These are phyloP conservation scores for Pterostichus niger DNA, from an alignment of 2,888 invertebrate species.

Conservation along the genomic window DNA sequence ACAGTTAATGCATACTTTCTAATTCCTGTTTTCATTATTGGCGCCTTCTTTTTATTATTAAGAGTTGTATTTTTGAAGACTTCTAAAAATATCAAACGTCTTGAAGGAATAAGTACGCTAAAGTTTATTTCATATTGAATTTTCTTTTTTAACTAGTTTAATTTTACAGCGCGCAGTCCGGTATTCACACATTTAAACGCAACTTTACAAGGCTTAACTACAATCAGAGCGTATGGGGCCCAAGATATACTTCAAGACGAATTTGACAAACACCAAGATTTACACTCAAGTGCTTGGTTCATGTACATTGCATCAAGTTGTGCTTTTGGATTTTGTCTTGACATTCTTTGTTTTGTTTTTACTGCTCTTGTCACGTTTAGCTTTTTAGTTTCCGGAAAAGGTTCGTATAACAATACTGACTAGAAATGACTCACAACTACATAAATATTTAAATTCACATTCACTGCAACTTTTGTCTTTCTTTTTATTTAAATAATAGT, in stretches of 20 bases:
- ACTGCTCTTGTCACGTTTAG: constrained; percentile 83
- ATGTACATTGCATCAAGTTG: constrained; percentile 83
- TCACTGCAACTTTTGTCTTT: too few relatives aligned
- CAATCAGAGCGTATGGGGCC: constrained; percentile 88
- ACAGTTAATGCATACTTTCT: constrained; percentile 79
- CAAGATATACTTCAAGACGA: constrained; percentile 81
- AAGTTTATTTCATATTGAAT: not conserved
- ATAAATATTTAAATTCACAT: too few relatives aligned
- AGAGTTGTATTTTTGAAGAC: constrained; percentile 84
- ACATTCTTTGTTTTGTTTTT: constrained; percentile 83
- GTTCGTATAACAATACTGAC: constrained; percentile 69
- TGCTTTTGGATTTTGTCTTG: constrained; percentile 84
- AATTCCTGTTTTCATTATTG: constrained; percentile 78
- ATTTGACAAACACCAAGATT: constrained; percentile 81
- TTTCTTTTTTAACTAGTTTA: constrained; percentile 3
- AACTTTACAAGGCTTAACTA: constrained; percentile 88
- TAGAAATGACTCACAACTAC: too few relatives aligned
- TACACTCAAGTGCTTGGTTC: constrained; percentile 84
- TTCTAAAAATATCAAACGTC: constrained; percentile 84
- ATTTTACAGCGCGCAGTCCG: constrained; percentile 86
- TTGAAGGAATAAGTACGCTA: constrained; percentile 83
- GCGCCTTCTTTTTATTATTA: constrained; percentile 82
- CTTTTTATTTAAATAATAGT: too few relatives aligned
- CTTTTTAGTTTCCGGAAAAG: constrained; percentile 78
- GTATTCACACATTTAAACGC: constrained; percentile 91